phyloP scores from a whole-genome alignment of 2,888 invertebrate species.

The Tromatobia lineatoria region DNA sequence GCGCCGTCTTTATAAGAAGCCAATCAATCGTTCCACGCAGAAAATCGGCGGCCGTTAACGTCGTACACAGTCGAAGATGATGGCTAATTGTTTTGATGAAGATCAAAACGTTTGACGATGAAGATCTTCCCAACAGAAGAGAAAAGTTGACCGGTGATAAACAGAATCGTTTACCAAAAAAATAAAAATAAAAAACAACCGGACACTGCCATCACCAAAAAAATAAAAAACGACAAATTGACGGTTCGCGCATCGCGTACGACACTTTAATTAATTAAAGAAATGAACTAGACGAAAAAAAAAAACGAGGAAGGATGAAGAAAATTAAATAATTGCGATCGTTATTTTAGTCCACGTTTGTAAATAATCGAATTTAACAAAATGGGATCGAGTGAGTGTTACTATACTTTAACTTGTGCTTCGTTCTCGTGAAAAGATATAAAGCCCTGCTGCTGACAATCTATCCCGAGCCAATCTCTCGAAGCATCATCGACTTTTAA shows the following conservation, averaged over 20 bases:
- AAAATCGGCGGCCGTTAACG: neutral
- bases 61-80: neutral
- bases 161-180: neutral
- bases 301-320: slow-evolving; percentile 1
- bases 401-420: slow-evolving; percentile 58
- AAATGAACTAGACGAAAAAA: slow-evolving; percentile 52
- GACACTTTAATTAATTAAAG: slow-evolving; percentile 65
- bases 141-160: slow-evolving; percentile 1
- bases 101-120: too few species aligned
- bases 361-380: slow-evolving; percentile 47
- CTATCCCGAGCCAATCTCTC: slow-evolving; percentile 60
- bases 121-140: slow-evolving; percentile 22
- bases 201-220: slow-evolving; percentile 9
- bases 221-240: neutral
- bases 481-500: slow-evolving; percentile 32
- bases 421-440: slow-evolving; percentile 43
- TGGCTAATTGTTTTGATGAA: slow-evolving; percentile 29
- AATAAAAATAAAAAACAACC: neutral
- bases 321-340: slow-evolving; percentile 25
- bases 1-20: slow-evolving; percentile 78
- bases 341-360: slow-evolving; percentile 55
- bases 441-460: slow-evolving; percentile 63
- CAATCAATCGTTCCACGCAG: slow-evolving; percentile 5
- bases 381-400: slow-evolving; percentile 41
- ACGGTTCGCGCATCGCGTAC: slow-evolving; percentile 31